phyloP scores from a whole-genome alignment of 1,140 invertebrate species.

The Asbolus verrucosus region DNA sequence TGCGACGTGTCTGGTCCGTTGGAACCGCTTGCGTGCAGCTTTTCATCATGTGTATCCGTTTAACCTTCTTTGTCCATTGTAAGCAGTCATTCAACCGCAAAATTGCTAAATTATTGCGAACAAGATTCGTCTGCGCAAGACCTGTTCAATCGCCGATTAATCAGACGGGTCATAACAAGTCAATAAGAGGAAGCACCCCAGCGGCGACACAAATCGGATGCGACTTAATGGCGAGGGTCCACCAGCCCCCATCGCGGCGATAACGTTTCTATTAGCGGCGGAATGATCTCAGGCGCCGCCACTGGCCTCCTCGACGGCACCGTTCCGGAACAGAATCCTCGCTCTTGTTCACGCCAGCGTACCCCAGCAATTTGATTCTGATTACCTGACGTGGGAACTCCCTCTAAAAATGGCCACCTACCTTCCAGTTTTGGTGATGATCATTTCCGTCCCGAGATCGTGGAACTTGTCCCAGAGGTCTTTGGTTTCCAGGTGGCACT shows the following conservation, averaged over 20 bases:
- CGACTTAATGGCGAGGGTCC: slow-evolving; percentile 13
- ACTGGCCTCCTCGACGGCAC: slow-evolving; percentile 31
- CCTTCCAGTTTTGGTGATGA: slow-evolving; percentile 98
- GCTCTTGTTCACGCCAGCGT: slow-evolving; percentile 47
- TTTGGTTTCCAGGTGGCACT: slow-evolving; percentile 93
- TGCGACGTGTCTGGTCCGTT: slow-evolving; percentile 21
- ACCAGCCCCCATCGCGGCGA: slow-evolving; percentile 27
- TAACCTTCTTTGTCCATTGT: slow-evolving; percentile 35
- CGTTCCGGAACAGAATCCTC: slow-evolving; percentile 49
- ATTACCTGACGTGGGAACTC: slow-evolving; percentile 12
- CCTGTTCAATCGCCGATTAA: too few relatives aligned
- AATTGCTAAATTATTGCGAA: slow-evolving; percentile 39
- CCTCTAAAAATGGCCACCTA: slow-evolving; percentile 67
- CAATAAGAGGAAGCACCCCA: slow-evolving; percentile 26
- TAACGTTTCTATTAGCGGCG: too few relatives aligned
- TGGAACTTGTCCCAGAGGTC: slow-evolving; percentile 96
- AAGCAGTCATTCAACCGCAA: slow-evolving; percentile 37
- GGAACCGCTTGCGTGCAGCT: slow-evolving; percentile 26
- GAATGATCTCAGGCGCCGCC: too few relatives aligned
- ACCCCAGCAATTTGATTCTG: slow-evolving; percentile 39
- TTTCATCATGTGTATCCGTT: slow-evolving; percentile 36
- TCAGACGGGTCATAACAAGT: too few relatives aligned
- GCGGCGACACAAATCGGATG: slow-evolving; percentile 6
- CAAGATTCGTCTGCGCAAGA: too few relatives aligned
- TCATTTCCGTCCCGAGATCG: slow-evolving; percentile 96